Conservation (phyloP, 64 coral and sea anemone species). For the Pachyseris speciosa region DNA sequence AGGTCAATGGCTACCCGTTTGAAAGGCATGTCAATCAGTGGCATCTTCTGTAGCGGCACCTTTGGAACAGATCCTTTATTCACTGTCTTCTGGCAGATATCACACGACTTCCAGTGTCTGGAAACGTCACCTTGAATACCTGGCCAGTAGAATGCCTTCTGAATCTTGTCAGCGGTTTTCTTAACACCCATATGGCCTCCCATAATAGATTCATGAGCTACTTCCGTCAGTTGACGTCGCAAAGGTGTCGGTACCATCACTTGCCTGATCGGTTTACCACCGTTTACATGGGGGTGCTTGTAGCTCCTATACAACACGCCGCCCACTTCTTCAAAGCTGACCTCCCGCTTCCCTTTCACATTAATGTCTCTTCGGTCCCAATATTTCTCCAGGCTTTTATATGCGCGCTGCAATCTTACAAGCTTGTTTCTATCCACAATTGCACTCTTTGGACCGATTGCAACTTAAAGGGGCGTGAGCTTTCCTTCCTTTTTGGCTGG, state of each 20-base stretch:
- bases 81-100: too few relatives aligned
- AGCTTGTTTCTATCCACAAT: slow-evolving; percentile 8
- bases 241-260: slow-evolving; percentile 23
- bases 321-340: slow-evolving; percentile 9
- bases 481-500: slow-evolving; percentile 35
- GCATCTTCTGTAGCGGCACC: too few relatives aligned
- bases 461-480: neutral
- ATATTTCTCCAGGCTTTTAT: slow-evolving; percentile 27
- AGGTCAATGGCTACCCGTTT: slow-evolving; percentile 6
- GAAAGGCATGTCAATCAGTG: too few relatives aligned
- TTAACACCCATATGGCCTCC: too few relatives aligned
- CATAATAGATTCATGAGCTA: slow-evolving; percentile 38
- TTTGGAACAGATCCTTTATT: too few relatives aligned
- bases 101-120: slow-evolving; percentile 43
- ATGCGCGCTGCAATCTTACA: slow-evolving; percentile 2
- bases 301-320: neutral
- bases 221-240: neutral
- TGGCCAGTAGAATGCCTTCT: too few relatives aligned
- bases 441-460: neutral
- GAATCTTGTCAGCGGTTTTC: too few relatives aligned
- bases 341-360: neutral
- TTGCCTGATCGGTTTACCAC: slow-evolving; percentile 28
- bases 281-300: neutral
- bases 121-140: slow-evolving; percentile 52
- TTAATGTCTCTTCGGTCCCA: neutral